These are phyloP conservation scores for Sebastes cheni DNA, from an alignment of 2,797 vertebrate species.

Conservation along the genomic window DNA sequence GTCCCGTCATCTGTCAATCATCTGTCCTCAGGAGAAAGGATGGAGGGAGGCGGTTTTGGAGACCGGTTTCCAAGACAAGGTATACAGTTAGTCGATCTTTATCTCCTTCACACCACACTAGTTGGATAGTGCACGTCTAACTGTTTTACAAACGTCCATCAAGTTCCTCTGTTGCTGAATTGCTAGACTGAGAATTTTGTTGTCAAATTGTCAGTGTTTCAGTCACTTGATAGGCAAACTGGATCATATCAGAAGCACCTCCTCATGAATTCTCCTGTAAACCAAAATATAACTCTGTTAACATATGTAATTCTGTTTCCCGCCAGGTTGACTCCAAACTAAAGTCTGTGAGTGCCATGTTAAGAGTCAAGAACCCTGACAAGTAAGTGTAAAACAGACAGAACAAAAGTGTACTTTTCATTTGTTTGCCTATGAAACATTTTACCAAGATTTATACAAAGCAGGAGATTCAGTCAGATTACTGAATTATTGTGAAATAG, in stretches of 20 bases:
- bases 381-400: slow-evolving; percentile 85
- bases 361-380: slow-evolving; percentile 98
- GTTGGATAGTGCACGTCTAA: not conserved
- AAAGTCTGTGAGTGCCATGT: slow-evolving; percentile 96
- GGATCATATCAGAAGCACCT: not conserved
- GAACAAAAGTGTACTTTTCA: no score
- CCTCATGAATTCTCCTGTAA: not conserved
- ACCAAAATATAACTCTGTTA: not conserved
- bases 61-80: slow-evolving; percentile 97
- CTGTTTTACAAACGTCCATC: not conserved
- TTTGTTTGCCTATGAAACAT: not conserved
- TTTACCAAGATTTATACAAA: not conserved
- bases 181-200: not conserved
- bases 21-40: slow-evolving; percentile 86
- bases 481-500: not conserved
- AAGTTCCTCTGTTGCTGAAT: not conserved
- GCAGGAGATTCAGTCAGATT: not conserved
- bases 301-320: not conserved
- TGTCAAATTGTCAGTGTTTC: not conserved
- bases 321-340: slow-evolving; percentile 94
- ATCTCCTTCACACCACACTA: not conserved
- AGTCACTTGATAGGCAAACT: not conserved
- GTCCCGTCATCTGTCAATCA: slow-evolving; percentile 11
- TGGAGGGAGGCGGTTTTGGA: slow-evolving; percentile 96
- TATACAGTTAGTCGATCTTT: slow-evolving; percentile 59